Base-by-base conservation (phyloP, 2,888 invertebrate genomes). In the Leucophora obtusa region DNA sequence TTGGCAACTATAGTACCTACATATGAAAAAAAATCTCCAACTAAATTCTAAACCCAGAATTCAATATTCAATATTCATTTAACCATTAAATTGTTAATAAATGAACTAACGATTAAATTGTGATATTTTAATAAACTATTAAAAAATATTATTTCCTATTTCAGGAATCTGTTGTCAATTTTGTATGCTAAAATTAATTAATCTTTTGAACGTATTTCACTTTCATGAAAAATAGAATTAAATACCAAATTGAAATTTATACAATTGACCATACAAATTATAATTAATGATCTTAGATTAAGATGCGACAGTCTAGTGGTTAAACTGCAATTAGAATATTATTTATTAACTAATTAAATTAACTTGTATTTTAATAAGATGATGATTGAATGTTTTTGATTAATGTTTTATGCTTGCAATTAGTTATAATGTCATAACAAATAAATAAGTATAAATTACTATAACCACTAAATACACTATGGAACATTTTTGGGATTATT, bases 301-400 rank as follows among this genome's bases (percentile, higher is more conserved):
- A 58, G 14, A 11, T 21, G 62, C 24, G 18, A 62, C 3, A n/a
- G 6, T n/a, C 15, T 28, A 28, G n/a, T 28, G 15, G 8, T 47
- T 47, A 47, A 70, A 68, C 58, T 53, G 66, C 21, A 38, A 69
- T 76, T 76, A 54, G 69, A 73, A 53, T 76, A 69, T 51, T 70
- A 81, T 77, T 77, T 77, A 77, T 81, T 66, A 47, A 62, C 59
- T 56, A 77, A 73, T 77, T 77, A 77, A 81, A 70, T 58, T 73
- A 81, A 74, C 69, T 66, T 74, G 81, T 77, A 60, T 65, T 54
- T 54, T 24, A 70, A 77, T 69, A 65, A 74, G 51, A 70, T 59
- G 59, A 70, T 74, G 77, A 78, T 68, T 72, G 77, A 72, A 68
- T 24, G 50, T 62, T 66, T 71, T 66, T 71, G 77, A 71, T 72